phyloP scores from a whole-genome alignment of 2,797 vertebrate genomes.

The Taenioides sp. region DNA sequence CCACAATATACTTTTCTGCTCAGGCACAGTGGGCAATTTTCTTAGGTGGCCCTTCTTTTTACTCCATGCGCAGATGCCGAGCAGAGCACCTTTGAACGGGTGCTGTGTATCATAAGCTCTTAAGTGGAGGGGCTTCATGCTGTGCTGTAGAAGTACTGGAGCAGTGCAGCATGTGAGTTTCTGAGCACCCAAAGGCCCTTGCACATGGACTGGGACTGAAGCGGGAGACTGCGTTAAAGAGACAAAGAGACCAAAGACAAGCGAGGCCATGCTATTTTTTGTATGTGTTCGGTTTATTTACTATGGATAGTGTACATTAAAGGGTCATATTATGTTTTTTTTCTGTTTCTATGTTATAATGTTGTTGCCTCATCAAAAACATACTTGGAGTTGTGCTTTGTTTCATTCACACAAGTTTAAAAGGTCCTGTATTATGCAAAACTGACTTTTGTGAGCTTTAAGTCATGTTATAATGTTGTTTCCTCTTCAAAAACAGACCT shows the following conservation, averaged over 20 bases:
- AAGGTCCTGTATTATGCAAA: too few species aligned
- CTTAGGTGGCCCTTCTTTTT: slow-evolving; percentile 44
- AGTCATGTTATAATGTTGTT: too few species aligned
- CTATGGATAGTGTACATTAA: too few species aligned
- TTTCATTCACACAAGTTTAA: too few species aligned
- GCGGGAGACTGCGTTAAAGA: neutral
- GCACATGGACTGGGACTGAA: neutral
- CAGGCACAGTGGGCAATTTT: slow-evolving; percentile 49
- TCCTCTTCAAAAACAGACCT: too few species aligned
- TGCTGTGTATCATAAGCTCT: slow-evolving; percentile 64
- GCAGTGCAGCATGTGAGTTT: slow-evolving; percentile 34
- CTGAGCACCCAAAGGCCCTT: slow-evolving; percentile 30
- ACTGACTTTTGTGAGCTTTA: too few species aligned
- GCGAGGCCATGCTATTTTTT: too few species aligned
- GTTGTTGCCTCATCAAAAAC: too few species aligned
- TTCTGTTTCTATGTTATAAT: too few species aligned
- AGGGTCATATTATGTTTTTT: too few species aligned
- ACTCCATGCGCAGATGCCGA: slow-evolving; percentile 43
- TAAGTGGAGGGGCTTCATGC: slow-evolving; percentile 59
- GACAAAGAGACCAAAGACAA: neutral
- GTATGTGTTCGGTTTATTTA: too few species aligned
- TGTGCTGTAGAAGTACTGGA: slow-evolving; percentile 59
- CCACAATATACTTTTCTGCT: slow-evolving; percentile 55
- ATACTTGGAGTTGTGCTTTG: too few species aligned
- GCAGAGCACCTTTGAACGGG: slow-evolving; percentile 60